These are phyloP conservation scores for Podocnemis expansa DNA, from an alignment of 2,113 vertebrate species.

Conservation along the genomic window DNA sequence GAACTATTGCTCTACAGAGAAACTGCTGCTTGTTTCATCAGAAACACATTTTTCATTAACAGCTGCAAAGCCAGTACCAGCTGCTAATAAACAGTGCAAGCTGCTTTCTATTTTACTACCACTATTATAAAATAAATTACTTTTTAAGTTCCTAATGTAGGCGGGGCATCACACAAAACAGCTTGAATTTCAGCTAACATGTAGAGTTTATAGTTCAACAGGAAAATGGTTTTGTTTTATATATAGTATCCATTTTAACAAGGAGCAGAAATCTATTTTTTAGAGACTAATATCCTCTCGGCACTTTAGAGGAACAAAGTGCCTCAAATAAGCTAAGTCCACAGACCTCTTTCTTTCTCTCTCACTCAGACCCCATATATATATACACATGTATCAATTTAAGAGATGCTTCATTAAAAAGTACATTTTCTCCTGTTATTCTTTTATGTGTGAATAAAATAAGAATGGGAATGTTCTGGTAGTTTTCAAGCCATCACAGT, in stretches of 20 bases:
- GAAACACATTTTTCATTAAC: fast-evolving
- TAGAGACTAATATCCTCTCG: background rate
- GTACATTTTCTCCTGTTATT: background rate
- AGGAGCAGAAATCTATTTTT: background rate
- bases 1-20: background rate
- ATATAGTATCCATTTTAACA: background rate
- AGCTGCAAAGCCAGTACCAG: background rate
- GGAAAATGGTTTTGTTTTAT: background rate
- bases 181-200: background rate
- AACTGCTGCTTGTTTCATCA: fast-evolving
- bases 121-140: fast-evolving
- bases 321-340: background rate
- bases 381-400: background rate
- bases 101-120: background rate
- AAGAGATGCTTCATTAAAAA: background rate
- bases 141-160: fast-evolving
- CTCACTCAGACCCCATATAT: no score
- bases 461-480: background rate
- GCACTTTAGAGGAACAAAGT: no score
- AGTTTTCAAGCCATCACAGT: background rate
- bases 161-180: fast-evolving
- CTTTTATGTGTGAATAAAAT: background rate
- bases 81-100: background rate
- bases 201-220: background rate
- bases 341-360: background rate